Percentiles rank a stretch among this genome's conserved stretches.
These are phyloP conservation scores for Drosophila ambigua DNA, from an alignment of 1,140 invertebrate genomes.

Conservation along the genomic window DNA sequence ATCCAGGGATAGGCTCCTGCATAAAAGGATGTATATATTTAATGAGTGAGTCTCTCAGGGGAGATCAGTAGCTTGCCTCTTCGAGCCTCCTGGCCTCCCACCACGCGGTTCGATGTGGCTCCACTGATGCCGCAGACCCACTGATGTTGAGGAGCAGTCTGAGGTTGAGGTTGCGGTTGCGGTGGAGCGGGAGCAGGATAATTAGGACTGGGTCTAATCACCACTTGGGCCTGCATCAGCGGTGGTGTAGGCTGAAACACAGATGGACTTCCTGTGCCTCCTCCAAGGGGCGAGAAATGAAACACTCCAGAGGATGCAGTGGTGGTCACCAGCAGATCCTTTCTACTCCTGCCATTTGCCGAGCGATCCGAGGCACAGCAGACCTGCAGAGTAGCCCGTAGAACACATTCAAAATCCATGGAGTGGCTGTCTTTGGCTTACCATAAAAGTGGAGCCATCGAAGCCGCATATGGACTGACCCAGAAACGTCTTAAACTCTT, in stretches of 20 bases:
- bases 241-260: constrained; percentile 69
- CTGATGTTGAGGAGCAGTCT: neutral
- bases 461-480: constrained; percentile 85
- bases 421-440: constrained; percentile 20
- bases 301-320: constrained; percentile 31
- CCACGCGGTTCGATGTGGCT: constrained; percentile 77
- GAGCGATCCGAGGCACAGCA: constrained; percentile 47
- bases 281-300: constrained; percentile 52
- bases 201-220: constrained; percentile 12
- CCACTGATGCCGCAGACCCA: constrained; percentile 69
- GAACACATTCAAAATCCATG: neutral
- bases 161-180: constrained; percentile 4
- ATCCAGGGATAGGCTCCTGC: constrained; percentile 89
- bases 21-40: neutral
- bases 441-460: constrained; percentile 84
- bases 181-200: neutral
- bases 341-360: constrained; percentile 43
- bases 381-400: constrained; percentile 26
- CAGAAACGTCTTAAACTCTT: constrained; percentile 82
- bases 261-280: constrained; percentile 12
- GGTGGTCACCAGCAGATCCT: constrained; percentile 37
- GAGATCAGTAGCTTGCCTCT: constrained; percentile 39
- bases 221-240: constrained; percentile 21
- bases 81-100: constrained; percentile 81
- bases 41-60: neutral